These are phyloP conservation scores for Aplodontia rufa DNA, from an alignment of 2,113 vertebrate species.

Conservation along the genomic window DNA sequence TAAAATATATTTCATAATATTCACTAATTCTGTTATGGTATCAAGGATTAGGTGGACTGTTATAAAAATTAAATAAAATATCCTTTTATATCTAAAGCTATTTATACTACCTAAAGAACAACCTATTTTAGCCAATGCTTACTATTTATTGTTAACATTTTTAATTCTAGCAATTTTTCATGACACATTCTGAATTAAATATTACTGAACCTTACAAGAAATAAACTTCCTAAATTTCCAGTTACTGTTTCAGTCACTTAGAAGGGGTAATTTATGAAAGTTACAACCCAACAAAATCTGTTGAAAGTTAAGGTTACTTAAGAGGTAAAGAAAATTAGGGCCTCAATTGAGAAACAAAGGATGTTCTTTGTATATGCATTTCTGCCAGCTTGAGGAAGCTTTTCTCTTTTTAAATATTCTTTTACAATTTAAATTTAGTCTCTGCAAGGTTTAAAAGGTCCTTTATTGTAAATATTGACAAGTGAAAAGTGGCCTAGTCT, in stretches of 20 bases:
- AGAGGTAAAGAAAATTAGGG: neutral
- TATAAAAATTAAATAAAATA: neutral
- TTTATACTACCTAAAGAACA: neutral
- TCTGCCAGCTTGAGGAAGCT: neutral
- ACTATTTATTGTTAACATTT: neutral
- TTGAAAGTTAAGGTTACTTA: neutral
- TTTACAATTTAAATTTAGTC: slow-evolving; percentile 26
- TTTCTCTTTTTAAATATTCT: neutral
- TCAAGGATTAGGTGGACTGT: neutral
- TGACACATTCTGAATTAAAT: slow-evolving; percentile 3
- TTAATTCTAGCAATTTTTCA: neutral
- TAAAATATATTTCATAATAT: neutral
- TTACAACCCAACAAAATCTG: neutral
- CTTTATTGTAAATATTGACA: slow-evolving; percentile 56
- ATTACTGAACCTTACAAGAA: neutral
- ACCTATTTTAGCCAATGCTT: neutral
- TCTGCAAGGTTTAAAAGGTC: neutral
- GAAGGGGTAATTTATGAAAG: neutral
- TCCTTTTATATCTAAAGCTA: neutral
- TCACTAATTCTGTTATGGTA: neutral
- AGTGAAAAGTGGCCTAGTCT: slow-evolving; percentile 14
- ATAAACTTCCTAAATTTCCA: neutral
- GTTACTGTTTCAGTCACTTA: neutral
- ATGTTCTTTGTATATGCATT: neutral
- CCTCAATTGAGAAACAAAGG: neutral